phyloP scores from a whole-genome alignment of 2,797 vertebrate genomes.

The Sebastes variabilis region DNA sequence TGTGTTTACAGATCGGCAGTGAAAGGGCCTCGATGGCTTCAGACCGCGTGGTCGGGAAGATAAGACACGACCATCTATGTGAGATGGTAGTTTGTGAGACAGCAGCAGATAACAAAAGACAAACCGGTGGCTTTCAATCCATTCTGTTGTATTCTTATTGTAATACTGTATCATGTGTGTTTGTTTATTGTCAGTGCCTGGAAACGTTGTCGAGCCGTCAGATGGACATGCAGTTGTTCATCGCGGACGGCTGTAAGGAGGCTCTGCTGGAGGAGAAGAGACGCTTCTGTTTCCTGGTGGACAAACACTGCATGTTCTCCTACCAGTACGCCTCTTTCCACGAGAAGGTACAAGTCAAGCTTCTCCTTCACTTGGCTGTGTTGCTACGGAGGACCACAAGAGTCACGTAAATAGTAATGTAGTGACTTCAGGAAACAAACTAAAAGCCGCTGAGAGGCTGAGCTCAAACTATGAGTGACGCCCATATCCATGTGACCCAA shows the following conservation, averaged over 20 bases:
- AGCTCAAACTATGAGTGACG: no score
- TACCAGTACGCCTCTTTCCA: conserved; percentile 88
- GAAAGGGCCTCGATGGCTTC: conserved; percentile 14
- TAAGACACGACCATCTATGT: conserved; percentile 31
- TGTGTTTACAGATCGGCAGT: conserved; percentile 13
- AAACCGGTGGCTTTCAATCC: neutral
- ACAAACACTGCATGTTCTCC: conserved; percentile 95
- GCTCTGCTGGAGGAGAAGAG: conserved; percentile 96
- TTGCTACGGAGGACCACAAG: no score
- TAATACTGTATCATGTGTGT: neutral
- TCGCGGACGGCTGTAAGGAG: conserved; percentile 93
- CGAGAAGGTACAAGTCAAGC: conserved; percentile 82
- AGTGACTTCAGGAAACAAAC: no score
- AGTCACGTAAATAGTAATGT: no score
- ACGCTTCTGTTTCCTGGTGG: conserved; percentile 96
- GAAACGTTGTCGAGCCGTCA: conserved; percentile 88
- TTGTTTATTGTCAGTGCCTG: conserved; percentile 68
- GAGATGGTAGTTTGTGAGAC: neutral
- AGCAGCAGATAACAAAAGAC: neutral
- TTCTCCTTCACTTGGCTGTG: neutral
- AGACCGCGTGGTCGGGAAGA: conserved; percentile 47
- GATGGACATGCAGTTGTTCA: conserved; percentile 94
- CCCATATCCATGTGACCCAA: no score
- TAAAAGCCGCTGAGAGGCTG: no score
- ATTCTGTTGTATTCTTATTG: neutral